These are phyloP conservation scores for Diprion similis DNA, from an alignment of 1,140 invertebrate genomes.

Conservation along the genomic window DNA sequence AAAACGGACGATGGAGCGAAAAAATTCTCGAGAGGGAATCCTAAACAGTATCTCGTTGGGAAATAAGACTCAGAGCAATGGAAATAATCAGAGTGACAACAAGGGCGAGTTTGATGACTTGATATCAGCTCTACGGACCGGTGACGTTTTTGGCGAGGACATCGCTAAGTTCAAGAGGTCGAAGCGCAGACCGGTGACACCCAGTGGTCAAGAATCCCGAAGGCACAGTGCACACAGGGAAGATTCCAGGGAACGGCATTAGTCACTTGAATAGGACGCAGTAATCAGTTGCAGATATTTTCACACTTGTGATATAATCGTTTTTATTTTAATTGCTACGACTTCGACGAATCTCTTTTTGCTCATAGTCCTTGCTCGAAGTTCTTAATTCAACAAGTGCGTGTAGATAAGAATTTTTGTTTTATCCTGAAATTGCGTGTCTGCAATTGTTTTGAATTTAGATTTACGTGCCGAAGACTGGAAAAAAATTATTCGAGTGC, in stretches of 20 bases:
- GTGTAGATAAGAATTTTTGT: too few relatives aligned
- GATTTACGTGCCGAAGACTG: slow-evolving; percentile 18
- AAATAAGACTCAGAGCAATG: slow-evolving; percentile 62
- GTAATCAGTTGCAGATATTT: not conserved
- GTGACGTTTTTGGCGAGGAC: slow-evolving; percentile 97
- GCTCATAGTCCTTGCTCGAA: too few relatives aligned
- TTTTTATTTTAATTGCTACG: not conserved
- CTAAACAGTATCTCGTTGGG: slow-evolving; percentile 63
- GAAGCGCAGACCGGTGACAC: slow-evolving; percentile 68
- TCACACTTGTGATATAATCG: not conserved
- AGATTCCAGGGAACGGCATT: slow-evolving; percentile 73
- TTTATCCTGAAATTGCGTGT: not conserved
- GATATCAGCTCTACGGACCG: slow-evolving; percentile 93
- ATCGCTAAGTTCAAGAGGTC: slow-evolving; percentile 91
- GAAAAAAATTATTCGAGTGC: slow-evolving; percentile 25
- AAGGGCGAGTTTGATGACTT: slow-evolving; percentile 97
- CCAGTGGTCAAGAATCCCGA: slow-evolving; percentile 67
- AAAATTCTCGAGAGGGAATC: slow-evolving; percentile 76
- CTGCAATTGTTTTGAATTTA: not conserved
- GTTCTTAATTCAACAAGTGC: too few relatives aligned
- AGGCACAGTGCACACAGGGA: slow-evolving; percentile 70
- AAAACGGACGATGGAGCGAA: slow-evolving; percentile 86
- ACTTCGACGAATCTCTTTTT: too few relatives aligned
- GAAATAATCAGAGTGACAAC: slow-evolving; percentile 66
- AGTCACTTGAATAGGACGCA: slow-evolving; percentile 15